Base-by-base conservation (phyloP, 2,113 vertebrate species). In the Gallinago undulata region DNA sequence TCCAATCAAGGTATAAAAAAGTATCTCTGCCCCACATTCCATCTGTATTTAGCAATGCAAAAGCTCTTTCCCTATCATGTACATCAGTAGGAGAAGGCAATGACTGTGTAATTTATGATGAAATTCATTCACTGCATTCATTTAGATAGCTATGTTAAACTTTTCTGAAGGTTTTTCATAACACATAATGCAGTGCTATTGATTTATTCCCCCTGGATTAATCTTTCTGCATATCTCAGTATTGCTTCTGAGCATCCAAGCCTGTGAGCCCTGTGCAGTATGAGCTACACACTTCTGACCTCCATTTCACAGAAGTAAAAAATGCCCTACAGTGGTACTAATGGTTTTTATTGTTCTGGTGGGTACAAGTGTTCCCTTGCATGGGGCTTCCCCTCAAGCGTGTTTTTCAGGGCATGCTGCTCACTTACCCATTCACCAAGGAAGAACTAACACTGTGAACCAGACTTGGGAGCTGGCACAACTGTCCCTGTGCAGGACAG, bases 101-200 rank as follows among this genome's bases (percentile, higher is more conserved):
- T 90, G 60, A 37, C 76, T 84, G 83, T 0, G 3, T 89, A 81
- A 84, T 95, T 89, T 78, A 89, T 79, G 80, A 73, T 81, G 83
- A 92, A 91, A 84, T 4, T 70, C 59, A 30, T 75, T 90, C 77
- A 56, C 57, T 1, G 6, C 69, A 47, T 95, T 92, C 33, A 92
- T 80, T 88, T 85, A 93, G 64, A 70, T n/a, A 68, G 66, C 48
- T 75, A n/a, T 30, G 73, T 84, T 93, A 89, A 87, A 90, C 21
- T 24, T 66, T 84, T 78, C 68, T 0, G 2, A 89, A 60, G 83
- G 72, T 80, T 93, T 92, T 92, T 81, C 73, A 45, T 51, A 64
- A 48, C 48, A 72, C 51, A 31, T 47, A 86, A 78, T 64, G 56
- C 47, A 89, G 7, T 50, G 48, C 28, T 77, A 70, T 60, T 81